These are phyloP conservation scores for Epistrophe grossulariae DNA, from an alignment of 2,888 invertebrate genomes.

Conservation along the genomic window DNA sequence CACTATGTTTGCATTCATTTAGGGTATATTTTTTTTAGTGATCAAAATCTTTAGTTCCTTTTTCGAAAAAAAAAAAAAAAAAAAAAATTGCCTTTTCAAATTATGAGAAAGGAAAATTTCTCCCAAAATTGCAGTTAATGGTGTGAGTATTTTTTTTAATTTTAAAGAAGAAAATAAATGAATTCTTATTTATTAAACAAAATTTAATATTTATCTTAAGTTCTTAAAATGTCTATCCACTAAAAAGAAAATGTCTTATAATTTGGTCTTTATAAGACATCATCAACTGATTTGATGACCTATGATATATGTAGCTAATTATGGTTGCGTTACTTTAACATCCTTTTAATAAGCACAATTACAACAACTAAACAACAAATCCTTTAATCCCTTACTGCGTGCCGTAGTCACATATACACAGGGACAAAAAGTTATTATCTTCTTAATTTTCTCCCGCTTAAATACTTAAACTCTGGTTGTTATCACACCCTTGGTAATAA, in stretches of 20 bases:
- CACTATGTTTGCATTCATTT: too few species aligned
- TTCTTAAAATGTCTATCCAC: too few species aligned
- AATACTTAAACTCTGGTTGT: background rate
- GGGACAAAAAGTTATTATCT: background rate
- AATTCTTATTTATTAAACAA: too few species aligned
- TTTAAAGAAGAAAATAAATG: too few species aligned
- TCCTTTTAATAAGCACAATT: background rate
- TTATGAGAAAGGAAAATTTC: too few species aligned
- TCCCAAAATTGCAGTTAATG: too few species aligned
- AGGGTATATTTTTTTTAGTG: too few species aligned
- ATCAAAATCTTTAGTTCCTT: too few species aligned
- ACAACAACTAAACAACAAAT: background rate
- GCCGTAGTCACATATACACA: background rate
- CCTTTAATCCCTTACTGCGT: background rate
- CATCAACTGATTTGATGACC: background rate
- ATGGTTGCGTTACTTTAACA: background rate
- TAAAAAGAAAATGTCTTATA: background rate
- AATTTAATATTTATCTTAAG: too few species aligned
- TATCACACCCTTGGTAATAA: conserved; percentile 34
- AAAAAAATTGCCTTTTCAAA: too few species aligned
- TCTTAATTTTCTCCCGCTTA: background rate
- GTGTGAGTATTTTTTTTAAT: too few species aligned
- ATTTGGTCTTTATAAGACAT: background rate
- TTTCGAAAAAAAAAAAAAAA: too few species aligned
- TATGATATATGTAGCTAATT: background rate